Conservation (phyloP, 2,113 vertebrate genomes). For the Tricholaema leucomelas region DNA sequence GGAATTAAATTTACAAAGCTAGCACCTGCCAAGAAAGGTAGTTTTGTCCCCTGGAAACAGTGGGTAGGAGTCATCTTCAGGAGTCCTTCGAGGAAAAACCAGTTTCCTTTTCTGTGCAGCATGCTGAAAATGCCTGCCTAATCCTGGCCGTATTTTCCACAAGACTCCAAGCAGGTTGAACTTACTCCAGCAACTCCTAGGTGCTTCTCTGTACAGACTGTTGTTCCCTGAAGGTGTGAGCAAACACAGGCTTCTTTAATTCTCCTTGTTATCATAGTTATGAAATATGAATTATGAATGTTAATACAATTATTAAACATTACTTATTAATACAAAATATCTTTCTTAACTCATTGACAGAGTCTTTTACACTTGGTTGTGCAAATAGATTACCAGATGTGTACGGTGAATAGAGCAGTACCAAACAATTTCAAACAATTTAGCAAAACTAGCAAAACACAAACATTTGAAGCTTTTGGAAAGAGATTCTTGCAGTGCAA, state of each 20-base stretch:
- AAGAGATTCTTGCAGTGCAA: too few relatives aligned
- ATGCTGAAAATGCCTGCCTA: fast-evolving
- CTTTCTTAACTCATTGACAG: too few relatives aligned
- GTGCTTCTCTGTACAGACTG: not conserved
- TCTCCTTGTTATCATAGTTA: not conserved
- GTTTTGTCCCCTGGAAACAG: not conserved
- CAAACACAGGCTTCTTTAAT: not conserved
- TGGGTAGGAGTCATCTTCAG: not conserved
- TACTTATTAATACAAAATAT: too few relatives aligned
- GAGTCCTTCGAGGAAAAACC: not conserved
- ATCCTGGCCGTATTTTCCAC: not conserved
- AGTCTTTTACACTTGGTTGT: too few relatives aligned
- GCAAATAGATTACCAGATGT: too few relatives aligned
- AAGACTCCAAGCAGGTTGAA: not conserved
- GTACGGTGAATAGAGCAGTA: too few relatives aligned
- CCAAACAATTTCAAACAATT: too few relatives aligned
- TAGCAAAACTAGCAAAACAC: too few relatives aligned
- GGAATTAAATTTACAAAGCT: not conserved
- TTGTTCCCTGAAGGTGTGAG: not conserved
- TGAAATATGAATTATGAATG: too few relatives aligned
- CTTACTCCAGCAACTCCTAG: not conserved
- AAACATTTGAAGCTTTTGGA: too few relatives aligned
- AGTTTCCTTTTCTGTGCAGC: not conserved
- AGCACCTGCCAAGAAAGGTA: fast-evolving
- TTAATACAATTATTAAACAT: too few relatives aligned